Conservation (phyloP, 2,797 vertebrate species). For the Lepus townsendii region DNA sequence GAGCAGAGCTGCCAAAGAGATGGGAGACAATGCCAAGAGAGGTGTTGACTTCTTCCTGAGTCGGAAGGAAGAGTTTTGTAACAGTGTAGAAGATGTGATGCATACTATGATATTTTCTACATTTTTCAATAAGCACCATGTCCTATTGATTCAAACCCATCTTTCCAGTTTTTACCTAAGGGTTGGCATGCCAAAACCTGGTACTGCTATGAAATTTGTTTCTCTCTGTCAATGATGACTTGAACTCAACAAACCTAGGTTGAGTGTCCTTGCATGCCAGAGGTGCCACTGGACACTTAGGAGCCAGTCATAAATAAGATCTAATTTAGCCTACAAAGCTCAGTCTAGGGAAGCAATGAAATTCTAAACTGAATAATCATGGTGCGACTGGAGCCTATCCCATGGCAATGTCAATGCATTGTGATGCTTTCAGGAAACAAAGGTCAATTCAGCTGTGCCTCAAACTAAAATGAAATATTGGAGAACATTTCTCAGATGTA, state of each 20-base stretch:
- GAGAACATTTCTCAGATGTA: not conserved
- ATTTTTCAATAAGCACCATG: not conserved
- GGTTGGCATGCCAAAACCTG: not conserved
- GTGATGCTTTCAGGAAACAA: not conserved
- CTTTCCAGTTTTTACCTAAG: not conserved
- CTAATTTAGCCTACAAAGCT: not conserved
- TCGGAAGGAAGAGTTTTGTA: conserved; percentile 25
- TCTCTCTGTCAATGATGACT: not conserved
- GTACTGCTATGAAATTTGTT: not conserved
- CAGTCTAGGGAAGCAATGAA: not conserved
- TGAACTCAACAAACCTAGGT: not conserved
- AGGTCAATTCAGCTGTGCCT: not conserved
- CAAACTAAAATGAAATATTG: not conserved
- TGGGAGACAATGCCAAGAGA: conserved; percentile 17
- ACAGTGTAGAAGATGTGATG: not conserved
- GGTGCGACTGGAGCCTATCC: rapidly evolving
- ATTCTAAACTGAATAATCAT: not conserved
- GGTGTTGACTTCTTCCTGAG: not conserved
- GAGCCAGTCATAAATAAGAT: not conserved
- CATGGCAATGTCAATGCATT: not conserved
- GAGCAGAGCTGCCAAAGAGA: conserved; percentile 4
- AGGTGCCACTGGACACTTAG: not conserved
- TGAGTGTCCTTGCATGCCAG: not conserved
- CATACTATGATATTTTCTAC: not conserved
- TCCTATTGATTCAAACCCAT: not conserved